A percentile compares a stretch with the other conserved stretches of the same genome.
Evolutionary conservation across 2,113 vertebrate genomes (phyloP).

Genomic region (Xyrauchen texanus): DNA sequence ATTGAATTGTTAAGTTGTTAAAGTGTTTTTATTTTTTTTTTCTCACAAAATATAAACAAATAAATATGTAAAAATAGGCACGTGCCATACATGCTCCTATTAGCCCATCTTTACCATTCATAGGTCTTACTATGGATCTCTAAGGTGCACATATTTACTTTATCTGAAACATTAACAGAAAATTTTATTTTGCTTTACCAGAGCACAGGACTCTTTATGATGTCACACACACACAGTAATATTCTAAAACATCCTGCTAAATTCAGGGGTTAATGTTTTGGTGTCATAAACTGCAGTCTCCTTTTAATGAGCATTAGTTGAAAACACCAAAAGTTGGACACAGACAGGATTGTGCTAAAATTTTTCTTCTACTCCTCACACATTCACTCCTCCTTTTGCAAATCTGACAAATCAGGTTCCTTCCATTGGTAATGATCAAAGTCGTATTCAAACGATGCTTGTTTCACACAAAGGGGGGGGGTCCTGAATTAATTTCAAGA

Average conservation of each 20-base stretch:
- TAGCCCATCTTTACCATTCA: constrained; percentile 6
- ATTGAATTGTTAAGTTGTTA: too few species aligned
- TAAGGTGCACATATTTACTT: not conserved
- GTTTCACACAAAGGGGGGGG: constrained; percentile 42
- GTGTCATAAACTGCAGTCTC: not conserved
- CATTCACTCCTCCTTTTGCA: not conserved
- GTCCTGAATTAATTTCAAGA: constrained; percentile 55
- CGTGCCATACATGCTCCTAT: not conserved
- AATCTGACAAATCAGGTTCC: constrained; percentile 45
- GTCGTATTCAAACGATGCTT: constrained; percentile 42
- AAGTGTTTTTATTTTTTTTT: too few species aligned
- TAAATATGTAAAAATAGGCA: too few species aligned
- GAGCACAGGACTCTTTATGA: too few species aligned
- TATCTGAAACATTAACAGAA: not conserved
- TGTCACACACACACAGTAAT: not conserved
- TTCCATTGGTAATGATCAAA: constrained; percentile 55
- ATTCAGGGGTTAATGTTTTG: not conserved
- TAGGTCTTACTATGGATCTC: not conserved
- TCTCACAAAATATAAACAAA: too few species aligned
- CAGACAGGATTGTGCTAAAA: not conserved
- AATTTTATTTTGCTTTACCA: not conserved
- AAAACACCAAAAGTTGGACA: not conserved
- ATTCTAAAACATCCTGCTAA: constrained; percentile 1
- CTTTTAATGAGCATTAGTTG: constrained; percentile 12
- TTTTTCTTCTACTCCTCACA: too few species aligned